Base-by-base conservation (phyloP, 2,888 invertebrate species). In the Tryphoninae sp. region DNA sequence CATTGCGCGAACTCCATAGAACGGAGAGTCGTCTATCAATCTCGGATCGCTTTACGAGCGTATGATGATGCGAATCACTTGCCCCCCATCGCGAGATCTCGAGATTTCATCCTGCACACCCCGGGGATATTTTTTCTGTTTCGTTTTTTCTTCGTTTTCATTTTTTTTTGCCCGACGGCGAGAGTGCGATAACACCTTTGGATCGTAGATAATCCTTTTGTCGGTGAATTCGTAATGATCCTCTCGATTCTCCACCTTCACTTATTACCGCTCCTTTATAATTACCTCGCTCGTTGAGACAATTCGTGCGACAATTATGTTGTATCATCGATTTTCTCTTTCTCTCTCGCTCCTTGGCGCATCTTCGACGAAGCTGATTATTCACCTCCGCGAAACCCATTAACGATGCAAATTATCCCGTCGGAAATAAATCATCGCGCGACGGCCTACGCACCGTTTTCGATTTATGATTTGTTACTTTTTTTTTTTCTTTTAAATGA, bases 41-140 rank as follows among this genome's bases (percentile, higher is more conserved):
- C 68, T 64, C 33, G 61, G 59, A 76, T 76, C 22, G 62, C 45
- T 82, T 84, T 78, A 82, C 82, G 68, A 69, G 68, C 75, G 72
- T 53, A 58, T 23, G 55, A 53, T 22, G 62, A 64, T 59, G 22
- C 55, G 62, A 58, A 13, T 16, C 33, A 33, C 33, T 33, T 65
- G 53, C 55, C 33, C n/a, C 68, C 19, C 65, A 33, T 79, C 51
- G 58, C 61, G 68, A 75, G 59, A 62, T 40, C 13, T 67, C 51
- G 51, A 51, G n/a, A 33, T 6, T 6, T 33, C 33, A 33, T 33
- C 33, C 33, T 33, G 6, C 33, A 33, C 33, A 33, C 33, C 33
- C 6, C 33, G 33, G 6, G 33, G 6, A 33, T 33, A 6, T 6
- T 33, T 33, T 33, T 6, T 33, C 33, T 6, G 0, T 33, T 33